Conservation (phyloP, 2,888 invertebrate species). For the Noctua fimbriata region DNA sequence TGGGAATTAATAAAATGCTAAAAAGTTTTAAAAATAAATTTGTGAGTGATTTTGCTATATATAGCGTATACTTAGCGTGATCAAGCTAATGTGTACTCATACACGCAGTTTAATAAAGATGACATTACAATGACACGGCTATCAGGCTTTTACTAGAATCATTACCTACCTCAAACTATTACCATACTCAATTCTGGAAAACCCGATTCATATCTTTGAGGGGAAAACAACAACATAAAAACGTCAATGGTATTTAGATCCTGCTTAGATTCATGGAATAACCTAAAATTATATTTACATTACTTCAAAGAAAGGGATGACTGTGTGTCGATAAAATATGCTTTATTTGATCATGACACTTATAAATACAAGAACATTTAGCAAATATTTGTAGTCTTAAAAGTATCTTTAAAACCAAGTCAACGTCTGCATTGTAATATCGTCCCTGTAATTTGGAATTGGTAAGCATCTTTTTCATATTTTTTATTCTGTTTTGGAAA, state of each 20-base stretch:
- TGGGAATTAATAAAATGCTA: background rate
- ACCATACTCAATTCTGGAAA: constrained; percentile 16
- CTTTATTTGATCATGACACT: constrained; percentile 12
- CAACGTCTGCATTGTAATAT: constrained; percentile 1
- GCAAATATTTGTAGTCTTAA: constrained; percentile 7
- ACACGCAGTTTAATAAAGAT: background rate
- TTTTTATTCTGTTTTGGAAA: background rate
- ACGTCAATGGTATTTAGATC: constrained; percentile 20
- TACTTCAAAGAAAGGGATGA: constrained; percentile 37
- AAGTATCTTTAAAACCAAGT: constrained; percentile 19
- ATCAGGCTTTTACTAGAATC: background rate
- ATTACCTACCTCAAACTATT: background rate
- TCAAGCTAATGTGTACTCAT: background rate
- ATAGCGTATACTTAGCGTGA: background rate
- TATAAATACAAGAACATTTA: constrained; percentile 32
- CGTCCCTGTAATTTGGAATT: background rate
- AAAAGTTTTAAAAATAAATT: background rate
- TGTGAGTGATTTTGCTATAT: background rate
- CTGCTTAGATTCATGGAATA: constrained; percentile 23
- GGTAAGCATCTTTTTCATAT: constrained; percentile 4
- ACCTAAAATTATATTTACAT: constrained; percentile 2
- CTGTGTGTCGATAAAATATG: constrained; percentile 8
- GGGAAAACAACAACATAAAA: constrained; percentile 10
- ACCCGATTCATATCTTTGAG: constrained; percentile 31
- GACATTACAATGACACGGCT: background rate